Base-by-base conservation (phyloP, 2,888 invertebrate species). In the Acanthosepion lycidas region DNA sequence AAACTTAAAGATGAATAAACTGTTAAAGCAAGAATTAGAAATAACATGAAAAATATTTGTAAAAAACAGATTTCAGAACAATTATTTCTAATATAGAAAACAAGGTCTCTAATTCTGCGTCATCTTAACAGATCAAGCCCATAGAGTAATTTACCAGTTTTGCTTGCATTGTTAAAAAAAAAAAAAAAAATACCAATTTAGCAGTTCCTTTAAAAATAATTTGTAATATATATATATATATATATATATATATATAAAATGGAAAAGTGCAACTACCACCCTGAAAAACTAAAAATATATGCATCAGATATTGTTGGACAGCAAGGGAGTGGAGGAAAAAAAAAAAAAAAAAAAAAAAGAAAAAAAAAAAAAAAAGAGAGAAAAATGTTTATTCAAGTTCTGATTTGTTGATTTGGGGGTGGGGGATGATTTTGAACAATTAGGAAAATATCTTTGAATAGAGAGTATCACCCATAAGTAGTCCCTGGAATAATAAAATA, bases 401-500 rank as follows among this genome's bases (percentile, higher is more conserved):
- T 20, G 20, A 55, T 55, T 55, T 55, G 15, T 55, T 55, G 55
- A 55, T 55, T 55, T 55, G 42, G 42, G 42, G 2, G 42, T 42
- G 42, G 42, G 42, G 42, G 42, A 51, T 8, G 12, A 78, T 78
- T 78, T 78, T 78, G n/a, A 78, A 78, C 78, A 78, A 78, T n/a
- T 78, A 78, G 9, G 78, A 78, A 78, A 78, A 78, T 78, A n/a
- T 59, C 55, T 55, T 20, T 78, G 78, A n/a, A 78, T 78, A 78
- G 28, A 78, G 78, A 78, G 12, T 78, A 78, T 78, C 78, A 78
- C 78, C n/a, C 78, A 78, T 78, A 59, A 59, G 59, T 78, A 9
- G 78, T 78, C 78, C 78, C 78, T 78, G 78, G 78, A 78, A 78
- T 78, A 78, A 78, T n/a, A 78, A 78, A 78, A 78, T 33, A 78